A percentile compares a stretch with the other conserved stretches of the same genome.
Evolutionary conservation across 2,797 vertebrate genomes (phyloP).

Genomic region (Poliocrania exsul): DNA sequence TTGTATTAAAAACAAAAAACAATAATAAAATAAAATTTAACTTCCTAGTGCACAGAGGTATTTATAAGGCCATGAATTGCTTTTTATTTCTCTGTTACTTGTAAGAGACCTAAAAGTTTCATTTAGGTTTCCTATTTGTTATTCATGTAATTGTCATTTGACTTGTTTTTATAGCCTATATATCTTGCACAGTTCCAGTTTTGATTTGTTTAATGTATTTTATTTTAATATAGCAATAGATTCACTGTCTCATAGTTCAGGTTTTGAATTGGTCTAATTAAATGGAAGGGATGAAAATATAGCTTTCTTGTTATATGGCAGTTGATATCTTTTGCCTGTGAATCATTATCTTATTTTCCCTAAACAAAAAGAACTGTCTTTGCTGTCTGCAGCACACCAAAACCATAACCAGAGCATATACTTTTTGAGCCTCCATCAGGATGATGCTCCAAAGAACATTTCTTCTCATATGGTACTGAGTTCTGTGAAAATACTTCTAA

Average conservation of each 20-base stretch:
- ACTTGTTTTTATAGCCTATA: neutral
- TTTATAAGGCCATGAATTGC: neutral
- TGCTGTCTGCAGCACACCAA: neutral
- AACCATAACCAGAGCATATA: neutral
- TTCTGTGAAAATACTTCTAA: slow-evolving; percentile 15
- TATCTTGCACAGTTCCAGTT: neutral
- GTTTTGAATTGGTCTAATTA: neutral
- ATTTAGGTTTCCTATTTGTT: neutral
- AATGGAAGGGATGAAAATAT: neutral
- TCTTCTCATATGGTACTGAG: neutral
- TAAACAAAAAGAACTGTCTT: neutral
- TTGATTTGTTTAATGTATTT: neutral
- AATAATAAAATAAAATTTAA: neutral
- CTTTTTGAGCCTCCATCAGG: neutral
- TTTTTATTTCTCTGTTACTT: neutral
- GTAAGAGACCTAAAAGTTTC: neutral
- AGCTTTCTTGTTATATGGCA: neutral
- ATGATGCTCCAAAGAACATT: neutral
- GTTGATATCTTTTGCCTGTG: neutral
- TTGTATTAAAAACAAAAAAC: neutral
- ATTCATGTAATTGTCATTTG: neutral
- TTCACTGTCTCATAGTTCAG: neutral
- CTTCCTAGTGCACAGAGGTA: neutral
- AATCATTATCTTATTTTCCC: neutral
- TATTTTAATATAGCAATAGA: neutral